Percentiles rank a stretch among this genome's conserved stretches.
Conservation (phyloP, 2,113 vertebrate genomes). For the Toxostoma redivivum region DNA sequence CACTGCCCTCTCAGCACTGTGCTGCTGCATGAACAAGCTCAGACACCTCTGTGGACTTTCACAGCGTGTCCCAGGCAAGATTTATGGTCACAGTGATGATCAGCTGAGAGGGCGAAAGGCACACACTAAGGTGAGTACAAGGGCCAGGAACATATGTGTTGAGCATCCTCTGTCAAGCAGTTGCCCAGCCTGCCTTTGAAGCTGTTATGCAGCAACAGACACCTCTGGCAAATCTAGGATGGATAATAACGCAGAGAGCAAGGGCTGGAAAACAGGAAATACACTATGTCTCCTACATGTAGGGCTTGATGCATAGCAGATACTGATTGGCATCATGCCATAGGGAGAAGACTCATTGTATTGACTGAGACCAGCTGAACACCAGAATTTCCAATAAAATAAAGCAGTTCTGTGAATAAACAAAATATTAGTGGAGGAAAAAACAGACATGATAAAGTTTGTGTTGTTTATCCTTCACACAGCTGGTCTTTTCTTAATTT, state of each 20-base stretch:
- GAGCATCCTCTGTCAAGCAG: not conserved
- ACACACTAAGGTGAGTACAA: not conserved
- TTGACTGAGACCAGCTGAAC: conserved; percentile 31
- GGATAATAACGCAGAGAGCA: not conserved
- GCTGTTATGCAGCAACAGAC: not conserved
- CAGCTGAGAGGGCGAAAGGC: not conserved
- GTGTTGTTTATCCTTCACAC: conserved; percentile 20
- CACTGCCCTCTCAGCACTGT: not conserved
- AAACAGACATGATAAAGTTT: conserved; percentile 16
- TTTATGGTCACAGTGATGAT: not conserved
- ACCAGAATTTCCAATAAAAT: conserved; percentile 11
- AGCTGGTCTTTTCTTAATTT: conserved; percentile 30
- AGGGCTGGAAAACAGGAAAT: not conserved
- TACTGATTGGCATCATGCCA: not conserved
- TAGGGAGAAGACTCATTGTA: not conserved
- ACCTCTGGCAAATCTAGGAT: not conserved
- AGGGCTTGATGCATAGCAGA: not conserved
- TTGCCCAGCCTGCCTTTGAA: not conserved
- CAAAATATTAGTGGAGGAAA: conserved; percentile 29
- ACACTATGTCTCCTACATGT: not conserved
- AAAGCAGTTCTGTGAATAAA: conserved; percentile 42
- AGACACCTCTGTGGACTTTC: not conserved
- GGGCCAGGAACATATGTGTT: not conserved
- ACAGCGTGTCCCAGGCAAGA: rapidly evolving
- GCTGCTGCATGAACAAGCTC: not conserved